Base-by-base conservation (phyloP, 2,797 vertebrate species). In the Myotis vivesi region DNA sequence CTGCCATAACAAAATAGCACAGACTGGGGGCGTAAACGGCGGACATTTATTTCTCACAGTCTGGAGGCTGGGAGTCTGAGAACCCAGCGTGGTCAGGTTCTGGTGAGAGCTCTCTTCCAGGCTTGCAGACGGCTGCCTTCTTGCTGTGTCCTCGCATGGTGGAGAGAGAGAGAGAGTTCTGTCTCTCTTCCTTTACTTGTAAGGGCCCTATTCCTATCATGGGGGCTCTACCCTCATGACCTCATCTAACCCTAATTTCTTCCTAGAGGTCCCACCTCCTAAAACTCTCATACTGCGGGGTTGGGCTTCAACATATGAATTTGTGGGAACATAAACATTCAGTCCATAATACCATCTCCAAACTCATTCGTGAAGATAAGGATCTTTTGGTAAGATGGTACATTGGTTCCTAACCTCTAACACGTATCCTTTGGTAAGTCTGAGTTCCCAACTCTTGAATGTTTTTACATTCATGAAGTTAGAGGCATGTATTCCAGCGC, bases 381-480 rank as follows among this genome's bases (percentile, higher is more conserved):
- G 25, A 62, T 13, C 59, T 59, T 81, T 30, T n/a, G 49, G 16
- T 53, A 62, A 87, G 36, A 72, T 16, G 33, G 28, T 80, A 79
- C 8, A 3, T 28, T 11, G 51, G 19, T 33, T 68, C 46, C 13
- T 12, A 69, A 68, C 20, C 15, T 22, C 41, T 77, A 30, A 92
- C 88, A 84, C 0, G 16, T 0, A 62, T 13, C 38, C 41, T 73
- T 68, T 79, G 30, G 28, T 15, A 66, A 46, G 22, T 55, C 33
- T 46, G 62, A 81, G 95, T 79, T 69, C 84, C 68, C 53, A 53
- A 22, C 46, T 75, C 49, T 79, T 66, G 41, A 66, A 75, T 30
- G 33, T 75, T 77, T 51, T 46, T 64, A 75, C 0, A 7, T 46
- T 75, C 41, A 7, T 22, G 51, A 82, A 75, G 49, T 64, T 49